These are phyloP conservation scores for Trichogramma pretiosum DNA, from an alignment of 1,140 invertebrate genomes.

Conservation along the genomic window DNA sequence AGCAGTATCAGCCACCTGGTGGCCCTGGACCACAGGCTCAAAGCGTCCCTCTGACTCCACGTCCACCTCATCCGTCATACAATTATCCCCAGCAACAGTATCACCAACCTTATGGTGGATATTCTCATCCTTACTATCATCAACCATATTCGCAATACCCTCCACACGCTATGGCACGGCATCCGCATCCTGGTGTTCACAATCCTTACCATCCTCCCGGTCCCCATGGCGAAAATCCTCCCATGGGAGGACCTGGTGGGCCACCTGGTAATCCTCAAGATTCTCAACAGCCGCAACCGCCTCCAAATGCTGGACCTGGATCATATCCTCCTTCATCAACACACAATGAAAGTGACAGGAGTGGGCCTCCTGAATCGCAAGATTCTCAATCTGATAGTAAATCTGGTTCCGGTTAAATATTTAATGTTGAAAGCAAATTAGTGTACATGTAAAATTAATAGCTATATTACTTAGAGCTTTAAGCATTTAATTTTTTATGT, in stretches of 20 bases:
- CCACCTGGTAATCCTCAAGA: slow-evolving; percentile 24
- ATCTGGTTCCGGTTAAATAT: slow-evolving; percentile 30
- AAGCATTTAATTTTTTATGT: no score
- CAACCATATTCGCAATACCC: slow-evolving; percentile 53
- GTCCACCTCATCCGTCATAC: slow-evolving; percentile 54
- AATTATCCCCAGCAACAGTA: slow-evolving; percentile 55
- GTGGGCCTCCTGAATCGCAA: slow-evolving; percentile 29
- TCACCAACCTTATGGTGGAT: slow-evolving; percentile 52
- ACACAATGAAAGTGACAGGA: slow-evolving; percentile 34
- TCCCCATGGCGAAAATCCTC: slow-evolving; percentile 30
- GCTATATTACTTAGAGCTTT: background rate
- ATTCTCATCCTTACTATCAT: slow-evolving; percentile 54
- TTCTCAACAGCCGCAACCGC: slow-evolving; percentile 24
- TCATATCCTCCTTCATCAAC: slow-evolving; percentile 30
- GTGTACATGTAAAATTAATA: slow-evolving; percentile 15
- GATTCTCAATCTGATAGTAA: slow-evolving; percentile 35
- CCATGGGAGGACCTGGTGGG: slow-evolving; percentile 20
- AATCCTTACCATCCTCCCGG: slow-evolving; percentile 39
- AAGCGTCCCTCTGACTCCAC: slow-evolving; percentile 44
- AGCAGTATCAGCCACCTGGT: slow-evolving; percentile 31
- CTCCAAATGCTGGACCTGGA: slow-evolving; percentile 24
- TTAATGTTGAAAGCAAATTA: slow-evolving; percentile 1
- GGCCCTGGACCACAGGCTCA: slow-evolving; percentile 45
- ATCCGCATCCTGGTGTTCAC: slow-evolving; percentile 42
- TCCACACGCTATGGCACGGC: slow-evolving; percentile 44